Conservation (phyloP, 2,113 vertebrate genomes). For the Sinocyclocheilus anshuiensis region DNA sequence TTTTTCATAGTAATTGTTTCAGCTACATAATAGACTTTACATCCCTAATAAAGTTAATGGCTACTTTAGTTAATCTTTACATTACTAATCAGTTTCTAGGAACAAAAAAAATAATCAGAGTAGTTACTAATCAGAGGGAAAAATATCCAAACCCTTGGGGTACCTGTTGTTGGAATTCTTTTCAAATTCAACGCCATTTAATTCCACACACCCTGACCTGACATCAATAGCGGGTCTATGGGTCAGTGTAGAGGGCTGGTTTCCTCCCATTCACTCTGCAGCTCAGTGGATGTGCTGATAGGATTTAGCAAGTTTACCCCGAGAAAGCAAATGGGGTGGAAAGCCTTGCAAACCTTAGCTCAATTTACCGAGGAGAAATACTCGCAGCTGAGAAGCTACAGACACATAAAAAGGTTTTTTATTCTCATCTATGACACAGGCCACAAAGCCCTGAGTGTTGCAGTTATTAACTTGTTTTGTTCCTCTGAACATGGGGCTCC, state of each 20-base stretch:
- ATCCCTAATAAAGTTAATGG: neutral
- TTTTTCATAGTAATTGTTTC: neutral
- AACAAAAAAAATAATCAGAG: neutral
- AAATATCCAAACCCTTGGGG: slow-evolving; percentile 10
- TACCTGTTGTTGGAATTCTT: slow-evolving; percentile 31
- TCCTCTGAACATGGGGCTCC: slow-evolving; percentile 72
- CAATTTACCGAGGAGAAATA: slow-evolving; percentile 67
- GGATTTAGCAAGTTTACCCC: slow-evolving; percentile 65
- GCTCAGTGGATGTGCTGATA: slow-evolving; percentile 48
- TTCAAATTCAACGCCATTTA: slow-evolving; percentile 39
- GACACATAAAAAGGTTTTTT: slow-evolving; percentile 62
- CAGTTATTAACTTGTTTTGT: slow-evolving; percentile 80
- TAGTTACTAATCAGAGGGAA: neutral
- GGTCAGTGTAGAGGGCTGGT: slow-evolving; percentile 38
- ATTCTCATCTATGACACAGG: slow-evolving; percentile 73
- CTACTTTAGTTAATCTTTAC: neutral
- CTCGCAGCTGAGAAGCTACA: slow-evolving; percentile 51
- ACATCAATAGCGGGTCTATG: slow-evolving; percentile 25
- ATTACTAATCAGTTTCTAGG: neutral
- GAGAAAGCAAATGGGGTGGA: slow-evolving; percentile 65
- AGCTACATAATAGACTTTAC: neutral
- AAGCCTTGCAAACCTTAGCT: slow-evolving; percentile 65
- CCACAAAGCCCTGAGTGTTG: slow-evolving; percentile 71
- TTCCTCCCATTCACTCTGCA: slow-evolving; percentile 58
- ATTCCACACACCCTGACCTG: slow-evolving; percentile 37